These are phyloP conservation scores for Grallaria varia DNA, from an alignment of 2,113 vertebrate genomes.

Conservation along the genomic window DNA sequence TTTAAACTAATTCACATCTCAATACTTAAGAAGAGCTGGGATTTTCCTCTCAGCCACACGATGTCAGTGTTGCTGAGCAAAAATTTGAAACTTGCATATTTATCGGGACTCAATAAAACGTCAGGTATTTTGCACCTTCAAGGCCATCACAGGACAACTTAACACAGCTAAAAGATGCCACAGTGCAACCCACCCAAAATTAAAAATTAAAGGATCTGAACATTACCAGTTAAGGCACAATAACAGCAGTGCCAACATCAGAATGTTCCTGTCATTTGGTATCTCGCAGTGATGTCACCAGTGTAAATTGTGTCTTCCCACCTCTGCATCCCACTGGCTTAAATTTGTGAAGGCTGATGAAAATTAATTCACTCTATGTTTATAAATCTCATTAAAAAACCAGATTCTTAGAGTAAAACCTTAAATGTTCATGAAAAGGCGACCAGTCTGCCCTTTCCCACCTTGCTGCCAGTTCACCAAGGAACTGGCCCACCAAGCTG, in stretches of 20 bases:
- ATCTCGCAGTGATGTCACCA: neutral
- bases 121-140: neutral
- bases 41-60: slow-evolving; percentile 19
- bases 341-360: neutral
- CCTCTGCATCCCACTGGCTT: too few species aligned
- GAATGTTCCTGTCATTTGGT: neutral
- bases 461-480: fast-evolving
- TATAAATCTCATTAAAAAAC: neutral
- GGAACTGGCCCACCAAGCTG: neutral
- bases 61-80: slow-evolving; percentile 25
- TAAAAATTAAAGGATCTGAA: fast-evolving
- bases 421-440: neutral
- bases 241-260: fast-evolving
- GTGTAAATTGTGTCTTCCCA: too few species aligned
- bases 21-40: neutral
- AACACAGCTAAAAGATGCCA: neutral
- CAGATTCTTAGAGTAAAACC: neutral
- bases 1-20: too few species aligned
- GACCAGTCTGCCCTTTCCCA: neutral
- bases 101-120: neutral
- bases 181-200: neutral
- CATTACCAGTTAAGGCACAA: fast-evolving
- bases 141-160: fast-evolving
- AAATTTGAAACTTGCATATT: neutral
- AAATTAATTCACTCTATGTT: neutral